Percentiles rank a stretch among this genome's conserved stretches.
Conservation (phyloP, 1,140 invertebrate genomes). For the Caerostris darwini region DNA sequence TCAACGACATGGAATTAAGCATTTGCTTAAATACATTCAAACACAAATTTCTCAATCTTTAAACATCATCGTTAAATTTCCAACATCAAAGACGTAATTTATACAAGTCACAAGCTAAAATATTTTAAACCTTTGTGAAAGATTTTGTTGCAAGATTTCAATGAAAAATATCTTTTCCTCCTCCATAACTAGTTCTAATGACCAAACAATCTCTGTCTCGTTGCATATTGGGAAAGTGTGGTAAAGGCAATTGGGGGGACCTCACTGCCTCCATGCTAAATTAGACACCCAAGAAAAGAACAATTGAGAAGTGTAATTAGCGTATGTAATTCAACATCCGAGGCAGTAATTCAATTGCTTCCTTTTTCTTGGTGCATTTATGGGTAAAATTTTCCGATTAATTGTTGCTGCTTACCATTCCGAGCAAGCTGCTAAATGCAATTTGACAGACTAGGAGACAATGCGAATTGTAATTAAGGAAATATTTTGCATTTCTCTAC, state of each 20-base stretch:
- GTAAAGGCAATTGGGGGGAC: too few species aligned
- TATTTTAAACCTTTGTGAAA: not conserved
- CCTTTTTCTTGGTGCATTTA: slow-evolving; percentile 11
- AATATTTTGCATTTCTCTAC: too few species aligned
- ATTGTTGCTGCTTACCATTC: too few species aligned
- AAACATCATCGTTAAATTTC: not conserved
- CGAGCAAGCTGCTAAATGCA: too few species aligned
- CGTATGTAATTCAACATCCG: slow-evolving; percentile 32
- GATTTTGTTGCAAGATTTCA: not conserved
- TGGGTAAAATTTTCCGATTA: slow-evolving; percentile 1
- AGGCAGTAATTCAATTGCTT: slow-evolving; percentile 12
- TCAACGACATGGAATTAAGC: too few species aligned
- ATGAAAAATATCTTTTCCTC: not conserved
- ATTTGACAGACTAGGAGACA: too few species aligned
- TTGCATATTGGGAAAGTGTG: too few species aligned
- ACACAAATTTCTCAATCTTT: not conserved
- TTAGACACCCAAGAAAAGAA: too few species aligned
- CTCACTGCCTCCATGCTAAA: too few species aligned
- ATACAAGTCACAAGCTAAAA: not conserved
- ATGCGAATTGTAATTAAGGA: too few species aligned
- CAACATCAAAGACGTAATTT: not conserved
- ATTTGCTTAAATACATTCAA: too few species aligned
- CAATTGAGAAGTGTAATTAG: slow-evolving; percentile 25
- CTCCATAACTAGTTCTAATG: slow-evolving; percentile 29
- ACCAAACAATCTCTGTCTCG: not conserved